Base-by-base conservation (phyloP, 2,888 invertebrate species). In the Stramonita haemastoma region DNA sequence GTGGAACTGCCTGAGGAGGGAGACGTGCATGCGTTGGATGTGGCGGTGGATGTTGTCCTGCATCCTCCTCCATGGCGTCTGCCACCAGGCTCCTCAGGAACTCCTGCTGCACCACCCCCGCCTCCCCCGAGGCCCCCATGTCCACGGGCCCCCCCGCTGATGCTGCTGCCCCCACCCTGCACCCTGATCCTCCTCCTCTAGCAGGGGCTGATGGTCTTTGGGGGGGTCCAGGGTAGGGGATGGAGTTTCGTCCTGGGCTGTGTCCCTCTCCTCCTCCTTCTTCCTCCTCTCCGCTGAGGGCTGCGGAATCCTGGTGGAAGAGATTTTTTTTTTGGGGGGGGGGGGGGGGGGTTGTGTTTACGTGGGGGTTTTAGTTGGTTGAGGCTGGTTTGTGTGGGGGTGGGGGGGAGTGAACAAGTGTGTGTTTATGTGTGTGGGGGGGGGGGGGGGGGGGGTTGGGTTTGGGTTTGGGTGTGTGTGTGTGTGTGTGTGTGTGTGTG, bases 21-120 rank as follows among this genome's bases (percentile, higher is more conserved):
- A 94, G 77, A 94, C 92, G 88, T 95, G 95, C 86, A 95, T 89
- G 89, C 93, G 92, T n/a, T 93, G 92, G 70, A 95, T 92, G 86
- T 95, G 94, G 11, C 89, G 91, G 81, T 94, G 94, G 84, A 95
- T 91, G 66, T 94, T 92, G 87, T 95, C 95, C 19, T 92, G 90
- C 86, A 94, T 92, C 26, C n/a, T 95, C 95, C 56, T 95, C 95
- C 89, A 95, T 87, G 26, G 93, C 94, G 29, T 95, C 95, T 60
- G 92, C 91, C 34, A 95, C 91, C 26, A 93, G 91, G 86, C 92
- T 93, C 86, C 94, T 91, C 66, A 95, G 91, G 86, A 95, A 93
- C 90, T 95, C 93, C 73, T 93, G 91, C 88, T 94, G 95, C 90
- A 94, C 94, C n/a, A 90, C 34, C 29, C 89, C 90, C 17, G 87